Evolutionary conservation across 2,888 invertebrate species (phyloP).

Genomic region (Drosophila sordidapex): DNA sequence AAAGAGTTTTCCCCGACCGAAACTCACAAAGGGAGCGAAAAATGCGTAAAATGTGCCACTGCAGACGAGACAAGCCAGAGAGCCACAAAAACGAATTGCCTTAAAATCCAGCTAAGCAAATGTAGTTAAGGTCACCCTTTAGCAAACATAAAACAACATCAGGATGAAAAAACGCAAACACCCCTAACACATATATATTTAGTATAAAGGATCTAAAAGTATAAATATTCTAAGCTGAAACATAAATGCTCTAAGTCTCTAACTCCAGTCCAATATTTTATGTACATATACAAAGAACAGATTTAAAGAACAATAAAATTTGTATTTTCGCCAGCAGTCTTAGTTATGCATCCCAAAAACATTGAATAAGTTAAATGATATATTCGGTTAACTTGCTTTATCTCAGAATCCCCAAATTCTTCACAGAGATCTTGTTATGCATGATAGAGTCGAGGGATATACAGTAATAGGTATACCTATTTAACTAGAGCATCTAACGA

Average conservation of each 20-base stretch:
- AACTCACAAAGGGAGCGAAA: slow-evolving; percentile 31
- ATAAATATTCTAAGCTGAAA: slow-evolving; percentile 20
- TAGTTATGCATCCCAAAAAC: too few species aligned
- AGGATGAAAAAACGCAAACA: background rate
- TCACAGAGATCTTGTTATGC: background rate
- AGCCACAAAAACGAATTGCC: slow-evolving; percentile 40
- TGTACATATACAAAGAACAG: background rate
- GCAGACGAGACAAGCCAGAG: slow-evolving; percentile 22
- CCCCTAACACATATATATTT: background rate
- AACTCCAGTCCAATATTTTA: background rate
- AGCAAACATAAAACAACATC: slow-evolving; percentile 18
- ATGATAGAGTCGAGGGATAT: background rate
- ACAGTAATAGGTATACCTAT: background rate
- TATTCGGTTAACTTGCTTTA: background rate
- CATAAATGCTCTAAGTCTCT: slow-evolving; percentile 14
- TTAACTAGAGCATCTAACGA: slow-evolving; percentile 35
- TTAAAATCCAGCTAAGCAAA: slow-evolving; percentile 70
- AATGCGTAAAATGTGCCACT: slow-evolving; percentile 70
- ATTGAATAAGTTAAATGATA: too few species aligned
- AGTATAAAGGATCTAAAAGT: slow-evolving; percentile 19
- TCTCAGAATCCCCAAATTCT: background rate
- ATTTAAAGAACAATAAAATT: background rate
- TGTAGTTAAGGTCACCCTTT: slow-evolving; percentile 42
- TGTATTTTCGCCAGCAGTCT: background rate
- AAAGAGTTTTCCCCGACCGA: slow-evolving; percentile 47